These are phyloP conservation scores for Myoxocephalus aenaeus DNA, from an alignment of 2,797 vertebrate species.

Conservation along the genomic window DNA sequence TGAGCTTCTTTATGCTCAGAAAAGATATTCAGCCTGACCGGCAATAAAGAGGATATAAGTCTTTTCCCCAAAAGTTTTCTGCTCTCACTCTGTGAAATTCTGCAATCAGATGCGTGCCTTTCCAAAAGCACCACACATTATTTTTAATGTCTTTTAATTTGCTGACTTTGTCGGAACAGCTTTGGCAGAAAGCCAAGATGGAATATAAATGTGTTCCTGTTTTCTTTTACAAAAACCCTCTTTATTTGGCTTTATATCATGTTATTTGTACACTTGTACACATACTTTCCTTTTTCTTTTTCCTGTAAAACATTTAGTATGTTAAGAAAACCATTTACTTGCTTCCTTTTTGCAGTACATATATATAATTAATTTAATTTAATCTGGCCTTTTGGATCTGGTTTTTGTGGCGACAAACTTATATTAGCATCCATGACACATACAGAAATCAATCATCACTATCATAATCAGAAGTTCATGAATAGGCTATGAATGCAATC, in stretches of 20 bases:
- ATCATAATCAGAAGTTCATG: background rate
- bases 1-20: background rate
- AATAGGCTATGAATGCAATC: background rate
- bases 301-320: background rate
- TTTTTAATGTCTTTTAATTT: background rate
- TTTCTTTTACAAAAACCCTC: background rate
- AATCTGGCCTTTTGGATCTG: background rate
- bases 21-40: background rate
- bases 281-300: background rate
- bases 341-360: background rate
- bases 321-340: background rate
- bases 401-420: background rate
- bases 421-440: background rate
- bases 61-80: background rate
- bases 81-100: background rate
- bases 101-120: background rate
- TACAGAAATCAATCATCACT: background rate
- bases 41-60: background rate
- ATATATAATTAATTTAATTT: too few relatives aligned
- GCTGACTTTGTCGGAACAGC: too few relatives aligned
- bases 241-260: background rate
- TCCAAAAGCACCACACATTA: background rate
- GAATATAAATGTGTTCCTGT: background rate
- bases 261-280: background rate
- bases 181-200: background rate